These are phyloP conservation scores for Cryptophagus acutangulus DNA, from an alignment of 2,888 invertebrate genomes.

Conservation along the genomic window DNA sequence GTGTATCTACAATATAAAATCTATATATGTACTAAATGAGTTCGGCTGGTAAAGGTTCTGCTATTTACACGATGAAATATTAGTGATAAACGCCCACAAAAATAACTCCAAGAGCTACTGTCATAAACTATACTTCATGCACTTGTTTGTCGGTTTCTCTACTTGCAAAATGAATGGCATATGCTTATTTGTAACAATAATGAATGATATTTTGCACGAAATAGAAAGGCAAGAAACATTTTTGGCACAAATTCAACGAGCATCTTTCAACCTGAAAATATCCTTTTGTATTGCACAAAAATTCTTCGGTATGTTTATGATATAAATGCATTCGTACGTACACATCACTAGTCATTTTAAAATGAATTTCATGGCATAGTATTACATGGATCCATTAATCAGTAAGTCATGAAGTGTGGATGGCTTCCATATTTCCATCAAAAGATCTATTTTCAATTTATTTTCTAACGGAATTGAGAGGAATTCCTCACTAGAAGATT, in stretches of 20 bases:
- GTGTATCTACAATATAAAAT: no score
- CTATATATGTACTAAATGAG: no score
- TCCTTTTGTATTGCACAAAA: conserved; percentile 5
- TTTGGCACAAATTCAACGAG: conserved; percentile 6
- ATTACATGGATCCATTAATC: conserved; percentile 7
- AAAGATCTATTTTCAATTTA: no score
- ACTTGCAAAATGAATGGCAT: background rate
- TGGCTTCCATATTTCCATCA: no score
- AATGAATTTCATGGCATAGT: background rate
- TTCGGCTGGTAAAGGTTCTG: no score
- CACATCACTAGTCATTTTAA: conserved; percentile 4
- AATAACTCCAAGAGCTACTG: background rate
- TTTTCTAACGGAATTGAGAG: no score
- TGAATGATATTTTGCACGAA: background rate
- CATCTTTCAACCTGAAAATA: conserved; percentile 5
- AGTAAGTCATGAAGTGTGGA: no score
- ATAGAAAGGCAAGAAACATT: conserved; percentile 1
- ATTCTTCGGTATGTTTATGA: conserved; percentile 3
- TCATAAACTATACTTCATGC: background rate
- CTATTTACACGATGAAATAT: conserved; percentile 7
- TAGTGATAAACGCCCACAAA: conserved; percentile 5
- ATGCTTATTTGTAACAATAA: conserved; percentile 1
- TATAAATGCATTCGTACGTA: conserved; percentile 1
- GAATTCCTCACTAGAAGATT: no score
- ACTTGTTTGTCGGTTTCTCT: background rate